Base-by-base conservation (phyloP, 2,888 invertebrate genomes). In the Chrysolina oricalcia region DNA sequence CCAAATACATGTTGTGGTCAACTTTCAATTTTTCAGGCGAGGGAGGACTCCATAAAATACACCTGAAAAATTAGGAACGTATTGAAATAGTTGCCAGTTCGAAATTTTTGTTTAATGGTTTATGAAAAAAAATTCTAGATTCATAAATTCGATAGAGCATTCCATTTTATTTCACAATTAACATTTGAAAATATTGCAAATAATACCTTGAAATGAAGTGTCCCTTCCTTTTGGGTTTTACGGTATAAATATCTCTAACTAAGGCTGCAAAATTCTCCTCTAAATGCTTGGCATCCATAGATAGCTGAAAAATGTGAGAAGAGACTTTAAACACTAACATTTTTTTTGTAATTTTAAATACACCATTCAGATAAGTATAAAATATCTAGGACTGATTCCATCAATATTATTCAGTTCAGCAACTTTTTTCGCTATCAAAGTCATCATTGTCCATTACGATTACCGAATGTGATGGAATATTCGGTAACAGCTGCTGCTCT, bases 251-350 rank as follows among this genome's bases (percentile, higher is more conserved):
- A 85, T 95, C 94, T 78, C 91, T 90, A 8, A 97, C 81, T 17
- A 96, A 83, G 0, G 91, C 89, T 64, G 87, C 89, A 78, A 96
- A 91, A 86, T 97, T 97, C 76, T 93, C 94, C 83, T 94, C 94
- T 53, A 97, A 89, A 67, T 93, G 90, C 75, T 92, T 89, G 0
- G 88, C 84, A 10, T 94, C 92, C 96, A 96, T 96, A 81, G 93
- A 89, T 53, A 97, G 86, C 95, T 95, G 87, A 75, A 90, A 90
- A 70, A 41, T 19, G 65, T 56, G 8, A 15, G 5, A 0, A 35
- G 8, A 35, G 8, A 35, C 4, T 35, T 6, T 35, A n/a, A n/a
- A n/a, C n/a, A n/a, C 8, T 35, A 8, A 35, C 8, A 35, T 35
- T 35, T 3, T 6, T 6, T 35, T 35, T 35, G n/a, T n/a, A n/a